Conservation (phyloP, 1,140 invertebrate genomes). For the Brachystomella parvula region DNA sequence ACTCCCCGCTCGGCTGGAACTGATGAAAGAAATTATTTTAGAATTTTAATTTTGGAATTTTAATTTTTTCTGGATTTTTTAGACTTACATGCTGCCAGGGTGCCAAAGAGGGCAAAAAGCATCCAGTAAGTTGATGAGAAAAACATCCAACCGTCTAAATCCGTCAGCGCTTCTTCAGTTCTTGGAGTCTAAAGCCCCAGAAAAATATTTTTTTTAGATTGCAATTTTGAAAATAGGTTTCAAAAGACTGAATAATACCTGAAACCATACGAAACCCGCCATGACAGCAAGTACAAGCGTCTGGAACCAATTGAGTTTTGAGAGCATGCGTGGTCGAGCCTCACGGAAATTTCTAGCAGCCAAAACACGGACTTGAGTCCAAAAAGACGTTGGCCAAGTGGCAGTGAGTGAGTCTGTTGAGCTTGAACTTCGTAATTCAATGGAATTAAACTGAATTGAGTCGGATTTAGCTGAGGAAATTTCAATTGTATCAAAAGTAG, state of each 20-base stretch:
- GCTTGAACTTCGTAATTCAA: constrained; percentile 19
- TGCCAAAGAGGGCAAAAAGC: constrained; percentile 72
- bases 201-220: neutral
- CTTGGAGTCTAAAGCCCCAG: constrained; percentile 50
- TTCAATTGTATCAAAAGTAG: constrained; percentile 30
- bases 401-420: constrained; percentile 22
- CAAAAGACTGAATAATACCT: constrained; percentile 44
- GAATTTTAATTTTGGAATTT: constrained; percentile 4
- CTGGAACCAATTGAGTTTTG: constrained; percentile 72
- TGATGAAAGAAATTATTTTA: constrained; percentile 40
- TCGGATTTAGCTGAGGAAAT: constrained; percentile 33
- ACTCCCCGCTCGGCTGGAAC: constrained; percentile 75
- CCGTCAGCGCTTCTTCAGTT: constrained; percentile 63
- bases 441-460: constrained; percentile 32
- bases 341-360: constrained; percentile 71
- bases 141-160: constrained; percentile 80
- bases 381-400: constrained; percentile 70
- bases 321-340: constrained; percentile 66
- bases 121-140: constrained; percentile 82
- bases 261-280: constrained; percentile 71
- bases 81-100: constrained; percentile 64
- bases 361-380: constrained; percentile 57
- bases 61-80: no score
- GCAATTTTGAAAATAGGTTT: constrained; percentile 3
- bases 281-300: constrained; percentile 64